phyloP scores from a whole-genome alignment of 64 coral and sea anemone species.

The Orbicella faveolata region DNA sequence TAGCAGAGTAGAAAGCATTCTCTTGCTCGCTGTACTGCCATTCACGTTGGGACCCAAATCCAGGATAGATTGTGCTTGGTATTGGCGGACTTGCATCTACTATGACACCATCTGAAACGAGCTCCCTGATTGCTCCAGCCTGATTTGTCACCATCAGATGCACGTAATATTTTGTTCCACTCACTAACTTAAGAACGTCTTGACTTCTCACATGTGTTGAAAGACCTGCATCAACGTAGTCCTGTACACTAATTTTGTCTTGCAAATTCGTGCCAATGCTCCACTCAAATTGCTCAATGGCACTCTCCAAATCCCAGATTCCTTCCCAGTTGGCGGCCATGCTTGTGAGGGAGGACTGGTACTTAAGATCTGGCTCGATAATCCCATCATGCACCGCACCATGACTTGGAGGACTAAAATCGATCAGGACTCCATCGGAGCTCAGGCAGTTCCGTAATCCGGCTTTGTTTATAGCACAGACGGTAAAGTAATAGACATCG shows the following conservation, averaged over 20 bases:
- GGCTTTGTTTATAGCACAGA: constrained; percentile 69
- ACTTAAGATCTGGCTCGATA: constrained; percentile 73
- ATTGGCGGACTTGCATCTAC: constrained; percentile 66
- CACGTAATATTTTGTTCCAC: constrained; percentile 61
- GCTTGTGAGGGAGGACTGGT: constrained; percentile 35
- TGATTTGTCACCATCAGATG: constrained; percentile 63
- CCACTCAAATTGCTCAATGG: constrained; percentile 70
- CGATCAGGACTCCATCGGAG: constrained; percentile 75
- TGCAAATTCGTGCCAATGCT: constrained; percentile 53
- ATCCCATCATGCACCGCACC: constrained; percentile 75
- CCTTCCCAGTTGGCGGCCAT: constrained; percentile 82
- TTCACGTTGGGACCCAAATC: constrained; percentile 6
- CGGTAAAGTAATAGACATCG: constrained; percentile 57
- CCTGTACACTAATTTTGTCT: constrained; percentile 48
- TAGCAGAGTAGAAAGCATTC: constrained; percentile 40
- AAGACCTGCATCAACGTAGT: constrained; percentile 39
- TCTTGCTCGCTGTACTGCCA: constrained; percentile 51
- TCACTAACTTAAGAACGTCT: constrained; percentile 7
- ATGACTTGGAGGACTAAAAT: constrained; percentile 54
- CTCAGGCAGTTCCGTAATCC: constrained; percentile 37
- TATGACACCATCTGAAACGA: constrained; percentile 79
- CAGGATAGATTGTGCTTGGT: constrained; percentile 46
- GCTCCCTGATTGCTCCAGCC: constrained; percentile 52
- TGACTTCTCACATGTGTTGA: constrained; percentile 60
- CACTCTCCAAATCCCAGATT: constrained; percentile 77